Conservation (phyloP, 1,140 invertebrate genomes). For the Probaryconus sp. region DNA sequence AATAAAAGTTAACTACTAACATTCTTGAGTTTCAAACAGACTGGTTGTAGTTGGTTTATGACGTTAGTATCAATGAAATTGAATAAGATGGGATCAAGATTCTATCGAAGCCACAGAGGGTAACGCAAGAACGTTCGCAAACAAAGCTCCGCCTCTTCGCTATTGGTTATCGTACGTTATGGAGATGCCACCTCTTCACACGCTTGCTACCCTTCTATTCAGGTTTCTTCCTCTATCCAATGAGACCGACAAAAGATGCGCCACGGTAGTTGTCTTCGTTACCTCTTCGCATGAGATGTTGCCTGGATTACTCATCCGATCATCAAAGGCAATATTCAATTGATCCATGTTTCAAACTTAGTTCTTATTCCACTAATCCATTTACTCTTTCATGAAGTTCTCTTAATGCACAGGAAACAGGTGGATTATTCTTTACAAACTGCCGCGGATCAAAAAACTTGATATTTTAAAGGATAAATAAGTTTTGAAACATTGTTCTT, state of each 20-base stretch:
- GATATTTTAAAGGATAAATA: too few species aligned
- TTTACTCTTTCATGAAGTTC: too few species aligned
- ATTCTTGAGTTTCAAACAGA: too few species aligned
- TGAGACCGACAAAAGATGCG: background rate
- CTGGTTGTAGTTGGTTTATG: slow-evolving; percentile 21
- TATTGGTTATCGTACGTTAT: slow-evolving; percentile 33
- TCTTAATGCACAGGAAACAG: too few species aligned
- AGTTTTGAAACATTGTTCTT: too few species aligned
- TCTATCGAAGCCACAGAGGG: slow-evolving; percentile 18
- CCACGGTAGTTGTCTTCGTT: background rate
- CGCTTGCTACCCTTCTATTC: background rate
- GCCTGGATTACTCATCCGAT: slow-evolving; percentile 14
- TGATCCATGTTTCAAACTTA: too few species aligned
- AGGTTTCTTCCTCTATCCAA: background rate
- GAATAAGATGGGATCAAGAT: slow-evolving; percentile 45
- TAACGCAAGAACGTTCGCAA: slow-evolving; percentile 8
- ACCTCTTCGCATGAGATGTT: slow-evolving; percentile 22
- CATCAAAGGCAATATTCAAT: too few species aligned
- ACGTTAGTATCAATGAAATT: slow-evolving; percentile 33
- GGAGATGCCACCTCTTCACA: slow-evolving; percentile 22
- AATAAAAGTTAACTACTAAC: too few species aligned
- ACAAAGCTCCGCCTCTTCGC: background rate
- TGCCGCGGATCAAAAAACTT: too few species aligned
- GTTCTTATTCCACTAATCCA: too few species aligned
- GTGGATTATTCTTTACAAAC: too few species aligned